Percentiles rank a stretch among this genome's conserved stretches.
These are phyloP conservation scores for Psilopogon haemacephalus DNA, from an alignment of 2,113 vertebrate genomes.

Conservation along the genomic window DNA sequence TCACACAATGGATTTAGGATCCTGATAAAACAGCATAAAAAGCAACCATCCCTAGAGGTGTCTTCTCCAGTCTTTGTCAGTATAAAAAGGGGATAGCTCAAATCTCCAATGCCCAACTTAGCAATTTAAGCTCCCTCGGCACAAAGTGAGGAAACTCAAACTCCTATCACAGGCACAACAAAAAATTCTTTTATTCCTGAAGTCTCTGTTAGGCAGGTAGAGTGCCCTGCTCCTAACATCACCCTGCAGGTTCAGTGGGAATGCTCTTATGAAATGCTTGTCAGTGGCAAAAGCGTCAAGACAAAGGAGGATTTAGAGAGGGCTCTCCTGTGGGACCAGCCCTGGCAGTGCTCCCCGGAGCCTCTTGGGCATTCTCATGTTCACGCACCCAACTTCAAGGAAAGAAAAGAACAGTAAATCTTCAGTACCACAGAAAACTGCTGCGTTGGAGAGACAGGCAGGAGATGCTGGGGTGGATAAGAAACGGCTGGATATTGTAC, in stretches of 20 bases:
- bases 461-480: slow-evolving; percentile 88
- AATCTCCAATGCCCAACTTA: background rate
- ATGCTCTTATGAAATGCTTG: background rate
- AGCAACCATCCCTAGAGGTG: background rate
- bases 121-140: background rate
- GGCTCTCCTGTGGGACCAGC: background rate
- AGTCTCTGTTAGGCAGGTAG: background rate
- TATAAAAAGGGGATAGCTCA: background rate
- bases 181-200: background rate
- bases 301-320: background rate
- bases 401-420: background rate
- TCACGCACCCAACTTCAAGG: background rate
- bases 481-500: slow-evolving; percentile 88
- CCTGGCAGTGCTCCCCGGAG: background rate
- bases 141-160: background rate
- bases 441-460: slow-evolving; percentile 85
- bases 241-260: background rate
- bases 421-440: slow-evolving; percentile 84
- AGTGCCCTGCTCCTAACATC: background rate
- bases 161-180: background rate
- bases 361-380: background rate
- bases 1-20: background rate
- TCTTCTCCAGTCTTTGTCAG: background rate
- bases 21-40: background rate
- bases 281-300: background rate